phyloP scores from a whole-genome alignment of 1,140 invertebrate genomes.

The Euwallacea fornicatus region DNA sequence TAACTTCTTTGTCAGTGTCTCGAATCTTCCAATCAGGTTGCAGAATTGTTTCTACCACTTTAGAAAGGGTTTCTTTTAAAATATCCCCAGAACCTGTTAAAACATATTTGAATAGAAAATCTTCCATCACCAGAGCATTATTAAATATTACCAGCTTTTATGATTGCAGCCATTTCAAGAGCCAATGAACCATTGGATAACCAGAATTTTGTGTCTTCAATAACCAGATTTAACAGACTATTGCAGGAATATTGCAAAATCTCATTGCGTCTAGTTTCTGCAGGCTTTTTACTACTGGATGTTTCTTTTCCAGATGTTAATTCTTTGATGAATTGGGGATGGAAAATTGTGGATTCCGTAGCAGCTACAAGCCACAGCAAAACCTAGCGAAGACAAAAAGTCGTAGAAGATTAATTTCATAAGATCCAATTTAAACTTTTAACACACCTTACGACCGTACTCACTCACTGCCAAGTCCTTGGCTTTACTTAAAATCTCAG shows the following conservation, averaged over 20 bases:
- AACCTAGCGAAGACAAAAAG: constrained; percentile 49
- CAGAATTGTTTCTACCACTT: constrained; percentile 56
- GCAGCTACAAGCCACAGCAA: constrained; percentile 84
- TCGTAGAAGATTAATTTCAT: neutral
- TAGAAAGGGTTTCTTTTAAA: constrained; percentile 51
- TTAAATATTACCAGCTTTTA: constrained; percentile 60
- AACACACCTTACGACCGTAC: constrained; percentile 66
- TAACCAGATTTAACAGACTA: constrained; percentile 65
- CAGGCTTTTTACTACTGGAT: constrained; percentile 79
- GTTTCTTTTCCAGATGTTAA: constrained; percentile 73
- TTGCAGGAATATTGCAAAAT: constrained; percentile 68
- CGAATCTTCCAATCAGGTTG: constrained; percentile 53
- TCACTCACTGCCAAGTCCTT: constrained; percentile 72
- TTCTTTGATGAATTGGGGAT: constrained; percentile 69
- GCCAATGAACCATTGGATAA: constrained; percentile 68
- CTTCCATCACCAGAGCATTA: neutral
- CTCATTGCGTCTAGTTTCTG: constrained; percentile 70
- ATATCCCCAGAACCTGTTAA: constrained; percentile 38
- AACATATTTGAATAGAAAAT: neutral
- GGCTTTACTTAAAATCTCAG: constrained; percentile 73
- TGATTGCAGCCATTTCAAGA: constrained; percentile 69
- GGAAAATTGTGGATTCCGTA: constrained; percentile 72
- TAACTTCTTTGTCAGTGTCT: constrained; percentile 55
- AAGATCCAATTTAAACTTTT: constrained; percentile 33
- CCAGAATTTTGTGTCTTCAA: constrained; percentile 66